A percentile compares a stretch with the other conserved stretches of the same genome.
Conservation (phyloP, 2,113 vertebrate genomes). For the Carettochelys insculpta region DNA sequence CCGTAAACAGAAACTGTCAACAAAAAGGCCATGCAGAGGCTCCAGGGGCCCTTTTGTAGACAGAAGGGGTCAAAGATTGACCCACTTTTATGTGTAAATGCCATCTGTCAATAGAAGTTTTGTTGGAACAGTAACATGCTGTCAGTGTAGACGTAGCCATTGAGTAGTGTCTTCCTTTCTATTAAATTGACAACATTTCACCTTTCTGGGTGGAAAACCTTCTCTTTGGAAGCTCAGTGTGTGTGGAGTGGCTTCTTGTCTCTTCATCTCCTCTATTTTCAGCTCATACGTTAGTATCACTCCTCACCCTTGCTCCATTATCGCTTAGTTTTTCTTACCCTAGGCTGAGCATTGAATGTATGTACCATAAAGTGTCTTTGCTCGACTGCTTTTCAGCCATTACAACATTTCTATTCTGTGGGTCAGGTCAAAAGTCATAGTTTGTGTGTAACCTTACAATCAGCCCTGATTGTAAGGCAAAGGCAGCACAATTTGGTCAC, state of each 20-base stretch:
- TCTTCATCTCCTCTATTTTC: no score
- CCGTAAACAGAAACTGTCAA: no score
- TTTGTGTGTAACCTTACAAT: not conserved
- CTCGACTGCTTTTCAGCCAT: not conserved
- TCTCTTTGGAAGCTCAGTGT: not conserved
- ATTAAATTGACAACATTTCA: not conserved
- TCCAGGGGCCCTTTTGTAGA: no score
- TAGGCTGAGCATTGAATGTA: not conserved
- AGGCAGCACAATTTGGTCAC: not conserved
- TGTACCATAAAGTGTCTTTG: not conserved
- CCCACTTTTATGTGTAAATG: no score
- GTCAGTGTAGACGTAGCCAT: no score
- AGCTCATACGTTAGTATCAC: no score
- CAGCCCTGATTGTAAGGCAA: not conserved
- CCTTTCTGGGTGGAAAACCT: not conserved
- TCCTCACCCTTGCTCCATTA: not conserved
- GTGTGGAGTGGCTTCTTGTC: not conserved
- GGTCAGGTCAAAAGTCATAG: not conserved
- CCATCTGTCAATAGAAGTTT: no score
- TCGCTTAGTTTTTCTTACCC: not conserved
- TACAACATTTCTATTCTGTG: not conserved
- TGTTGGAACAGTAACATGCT: no score
- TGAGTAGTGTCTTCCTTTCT: not conserved
- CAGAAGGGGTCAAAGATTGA: no score
- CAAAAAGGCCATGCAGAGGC: no score